Evolutionary conservation across 2,888 invertebrate genomes (phyloP).

Genomic region (Cryptocephalus primarius): DNA sequence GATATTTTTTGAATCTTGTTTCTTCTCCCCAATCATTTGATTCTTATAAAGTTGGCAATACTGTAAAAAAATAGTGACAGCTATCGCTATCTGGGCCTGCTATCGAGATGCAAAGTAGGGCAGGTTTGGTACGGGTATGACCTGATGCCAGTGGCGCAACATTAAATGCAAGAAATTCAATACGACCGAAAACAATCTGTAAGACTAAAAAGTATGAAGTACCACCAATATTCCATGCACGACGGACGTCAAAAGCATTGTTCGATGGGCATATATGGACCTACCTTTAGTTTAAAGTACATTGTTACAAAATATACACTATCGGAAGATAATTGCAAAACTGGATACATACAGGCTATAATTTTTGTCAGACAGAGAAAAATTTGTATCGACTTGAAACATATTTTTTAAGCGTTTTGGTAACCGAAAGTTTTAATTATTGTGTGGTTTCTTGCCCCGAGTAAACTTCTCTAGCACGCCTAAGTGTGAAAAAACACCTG

Average conservation of each 20-base stretch:
- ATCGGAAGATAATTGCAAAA: too few species aligned
- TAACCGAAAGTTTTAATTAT: not conserved
- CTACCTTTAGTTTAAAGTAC: too few species aligned
- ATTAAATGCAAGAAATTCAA: not conserved
- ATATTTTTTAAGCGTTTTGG: not conserved
- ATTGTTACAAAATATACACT: too few species aligned
- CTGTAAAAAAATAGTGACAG: slow-evolving; percentile 3
- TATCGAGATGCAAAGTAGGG: slow-evolving; percentile 7
- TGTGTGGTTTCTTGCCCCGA: not conserved
- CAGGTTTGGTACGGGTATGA: slow-evolving; percentile 6
- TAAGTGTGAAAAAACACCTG: slow-evolving; percentile 11
- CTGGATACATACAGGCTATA: too few species aligned
- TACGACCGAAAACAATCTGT: not conserved
- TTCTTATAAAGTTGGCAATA: not conserved
- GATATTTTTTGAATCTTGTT: too few species aligned
- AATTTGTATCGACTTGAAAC: not conserved
- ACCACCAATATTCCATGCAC: too few species aligned
- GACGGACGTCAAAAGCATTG: too few species aligned
- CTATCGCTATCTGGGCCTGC: slow-evolving; percentile 3
- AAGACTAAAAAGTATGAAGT: not conserved
- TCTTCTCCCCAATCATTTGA: too few species aligned
- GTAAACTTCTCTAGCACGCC: too few species aligned
- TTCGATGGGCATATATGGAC: too few species aligned
- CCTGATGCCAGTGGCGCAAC: slow-evolving; percentile 7
- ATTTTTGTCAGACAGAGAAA: too few species aligned